Percentiles rank a stretch among this genome's conserved stretches.
Evolutionary conservation across 2,888 invertebrate species (phyloP).

Genomic region (Nephrocerus scutellatus): DNA sequence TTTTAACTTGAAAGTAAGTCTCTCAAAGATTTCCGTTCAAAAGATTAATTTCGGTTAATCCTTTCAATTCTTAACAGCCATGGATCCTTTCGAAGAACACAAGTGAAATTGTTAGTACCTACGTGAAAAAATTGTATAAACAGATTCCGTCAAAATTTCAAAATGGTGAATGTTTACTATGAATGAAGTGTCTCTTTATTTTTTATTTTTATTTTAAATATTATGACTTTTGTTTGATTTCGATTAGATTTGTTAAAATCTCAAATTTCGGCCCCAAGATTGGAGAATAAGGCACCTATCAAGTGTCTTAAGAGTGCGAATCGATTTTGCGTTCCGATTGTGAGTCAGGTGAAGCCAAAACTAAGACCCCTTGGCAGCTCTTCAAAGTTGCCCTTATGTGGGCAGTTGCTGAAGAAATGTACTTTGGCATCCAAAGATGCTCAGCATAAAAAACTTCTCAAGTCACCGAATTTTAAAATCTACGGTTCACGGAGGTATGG

Average conservation of each 20-base stretch:
- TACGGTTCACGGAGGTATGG: conserved; percentile 25
- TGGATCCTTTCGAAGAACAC: conserved; percentile 30
- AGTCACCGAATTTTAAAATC: conserved; percentile 27
- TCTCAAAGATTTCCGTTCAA: neutral
- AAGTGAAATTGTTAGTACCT: conserved; percentile 27
- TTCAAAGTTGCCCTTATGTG: too few relatives aligned
- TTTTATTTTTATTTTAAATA: too few relatives aligned
- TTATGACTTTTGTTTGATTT: too few relatives aligned
- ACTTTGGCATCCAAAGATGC: too few relatives aligned
- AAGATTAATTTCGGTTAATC: neutral
- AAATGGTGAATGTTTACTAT: conserved; percentile 22
- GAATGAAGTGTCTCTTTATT: too few relatives aligned
- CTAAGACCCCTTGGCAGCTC: too few relatives aligned
- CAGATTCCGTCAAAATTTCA: conserved; percentile 25
- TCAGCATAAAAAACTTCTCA: conserved; percentile 22
- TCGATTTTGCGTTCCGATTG: too few relatives aligned
- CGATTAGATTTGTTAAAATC: conserved; percentile 12
- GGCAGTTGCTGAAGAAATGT: too few relatives aligned
- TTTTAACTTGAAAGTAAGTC: conserved; percentile 26
- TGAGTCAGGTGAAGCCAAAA: too few relatives aligned
- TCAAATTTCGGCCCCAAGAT: conserved; percentile 10
- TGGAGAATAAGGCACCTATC: conserved; percentile 24
- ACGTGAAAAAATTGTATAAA: conserved; percentile 27
- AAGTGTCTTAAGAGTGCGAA: too few relatives aligned
- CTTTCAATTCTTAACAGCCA: conserved; percentile 18